A percentile compares a stretch with the other conserved stretches of the same genome.
Conservation (phyloP, 2,113 vertebrate genomes). For the Ammodramus savannarum region DNA sequence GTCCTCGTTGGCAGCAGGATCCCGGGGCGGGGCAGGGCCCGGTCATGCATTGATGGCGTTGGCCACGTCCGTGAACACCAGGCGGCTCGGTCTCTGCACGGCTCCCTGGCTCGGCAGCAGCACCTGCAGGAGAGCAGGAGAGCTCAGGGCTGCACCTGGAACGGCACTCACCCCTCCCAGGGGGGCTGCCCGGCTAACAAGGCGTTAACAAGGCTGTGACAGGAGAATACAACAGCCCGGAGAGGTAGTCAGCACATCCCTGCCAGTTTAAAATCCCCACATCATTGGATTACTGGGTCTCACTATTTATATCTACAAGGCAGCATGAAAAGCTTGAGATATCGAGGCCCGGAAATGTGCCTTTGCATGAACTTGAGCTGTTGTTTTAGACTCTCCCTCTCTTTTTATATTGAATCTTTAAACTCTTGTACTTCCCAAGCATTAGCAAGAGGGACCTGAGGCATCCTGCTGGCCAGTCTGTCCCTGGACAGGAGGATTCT, state of each 20-base stretch:
- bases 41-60: conserved; percentile 89
- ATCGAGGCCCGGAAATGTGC: not conserved
- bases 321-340: not conserved
- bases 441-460: not conserved
- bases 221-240: not conserved
- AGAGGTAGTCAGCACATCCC: not conserved
- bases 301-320: not conserved
- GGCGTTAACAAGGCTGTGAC: not conserved
- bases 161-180: not conserved
- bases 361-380: not conserved
- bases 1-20: not conserved
- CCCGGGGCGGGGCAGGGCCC: not conserved
- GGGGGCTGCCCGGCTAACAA: not conserved
- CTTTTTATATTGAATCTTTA: not conserved
- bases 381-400: not conserved
- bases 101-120: conserved; percentile 84
- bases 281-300: not conserved
- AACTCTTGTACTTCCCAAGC: not conserved
- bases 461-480: not conserved
- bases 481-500: not conserved
- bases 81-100: conserved; percentile 89
- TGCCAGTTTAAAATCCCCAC: not conserved
- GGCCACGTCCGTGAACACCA: conserved; percentile 95
- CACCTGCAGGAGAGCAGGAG: conserved; percentile 74
- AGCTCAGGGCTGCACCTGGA: not conserved